Percentiles rank a stretch among this genome's conserved stretches.
Evolutionary conservation across 2,113 vertebrate species (phyloP).

Genomic region (Microtus ochrogaster): DNA sequence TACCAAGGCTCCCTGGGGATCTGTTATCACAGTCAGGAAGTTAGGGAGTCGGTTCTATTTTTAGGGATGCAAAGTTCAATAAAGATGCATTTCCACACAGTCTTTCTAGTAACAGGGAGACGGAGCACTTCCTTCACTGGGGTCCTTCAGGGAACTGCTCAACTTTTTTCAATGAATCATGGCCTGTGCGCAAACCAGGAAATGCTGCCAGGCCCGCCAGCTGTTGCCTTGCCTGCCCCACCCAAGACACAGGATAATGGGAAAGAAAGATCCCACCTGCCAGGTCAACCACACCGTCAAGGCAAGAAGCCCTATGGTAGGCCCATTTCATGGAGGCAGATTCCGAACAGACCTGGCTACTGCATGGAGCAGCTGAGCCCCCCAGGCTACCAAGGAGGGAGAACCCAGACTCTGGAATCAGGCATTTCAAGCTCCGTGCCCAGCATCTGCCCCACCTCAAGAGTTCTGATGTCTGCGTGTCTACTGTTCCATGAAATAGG

Average conservation of each 20-base stretch:
- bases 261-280: neutral
- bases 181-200: neutral
- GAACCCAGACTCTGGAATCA: neutral
- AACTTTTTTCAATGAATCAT: neutral
- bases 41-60: accelerated
- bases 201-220: accelerated
- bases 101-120: neutral
- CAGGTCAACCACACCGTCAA: accelerated
- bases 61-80: neutral
- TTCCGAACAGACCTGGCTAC: neutral
- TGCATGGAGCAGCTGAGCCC: accelerated
- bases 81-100: neutral
- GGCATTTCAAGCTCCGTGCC: accelerated
- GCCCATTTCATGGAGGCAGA: accelerated
- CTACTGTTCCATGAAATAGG: neutral
- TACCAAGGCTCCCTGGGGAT: accelerated
- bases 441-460: neutral
- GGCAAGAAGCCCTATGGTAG: accelerated
- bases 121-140: neutral
- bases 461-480: too few relatives aligned
- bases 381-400: accelerated
- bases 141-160: neutral
- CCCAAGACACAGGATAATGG: neutral
- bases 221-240: neutral
- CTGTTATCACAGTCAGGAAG: neutral